phyloP scores from a whole-genome alignment of 1,140 invertebrate genomes.

The Rhizoglyphus robini region DNA sequence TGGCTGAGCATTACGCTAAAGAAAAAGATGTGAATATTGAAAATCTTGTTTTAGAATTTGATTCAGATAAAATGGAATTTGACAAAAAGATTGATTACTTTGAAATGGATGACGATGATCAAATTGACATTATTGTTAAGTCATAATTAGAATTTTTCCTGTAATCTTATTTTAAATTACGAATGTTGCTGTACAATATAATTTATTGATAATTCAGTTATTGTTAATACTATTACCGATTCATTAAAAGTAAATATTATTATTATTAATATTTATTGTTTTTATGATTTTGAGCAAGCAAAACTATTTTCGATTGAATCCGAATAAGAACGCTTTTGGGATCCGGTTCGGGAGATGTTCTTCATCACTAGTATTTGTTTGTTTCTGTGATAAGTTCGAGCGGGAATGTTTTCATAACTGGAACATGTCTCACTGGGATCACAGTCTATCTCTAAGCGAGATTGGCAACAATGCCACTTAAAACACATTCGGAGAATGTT shows the following conservation, averaged over 20 bases:
- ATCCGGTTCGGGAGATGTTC: neutral
- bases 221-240: neutral
- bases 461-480: neutral
- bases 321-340: neutral
- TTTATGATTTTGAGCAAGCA: too few species aligned
- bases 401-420: neutral
- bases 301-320: too few species aligned
- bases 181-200: neutral
- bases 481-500: neutral
- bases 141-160: neutral
- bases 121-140: conserved; percentile 5
- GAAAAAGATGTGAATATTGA: neutral
- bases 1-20: neutral
- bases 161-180: neutral
- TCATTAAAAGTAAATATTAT: neutral
- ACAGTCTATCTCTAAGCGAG: neutral
- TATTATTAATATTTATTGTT: neutral
- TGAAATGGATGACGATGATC: conserved; percentile 9
- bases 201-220: neutral
- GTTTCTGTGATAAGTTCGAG: neutral
- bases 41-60: conserved; percentile 2
- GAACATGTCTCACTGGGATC: neutral
- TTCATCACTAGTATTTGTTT: neutral
- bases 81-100: neutral
- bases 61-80: neutral